Base-by-base conservation (phyloP, 1,140 invertebrate genomes). In the Bathynomus jamesi region DNA sequence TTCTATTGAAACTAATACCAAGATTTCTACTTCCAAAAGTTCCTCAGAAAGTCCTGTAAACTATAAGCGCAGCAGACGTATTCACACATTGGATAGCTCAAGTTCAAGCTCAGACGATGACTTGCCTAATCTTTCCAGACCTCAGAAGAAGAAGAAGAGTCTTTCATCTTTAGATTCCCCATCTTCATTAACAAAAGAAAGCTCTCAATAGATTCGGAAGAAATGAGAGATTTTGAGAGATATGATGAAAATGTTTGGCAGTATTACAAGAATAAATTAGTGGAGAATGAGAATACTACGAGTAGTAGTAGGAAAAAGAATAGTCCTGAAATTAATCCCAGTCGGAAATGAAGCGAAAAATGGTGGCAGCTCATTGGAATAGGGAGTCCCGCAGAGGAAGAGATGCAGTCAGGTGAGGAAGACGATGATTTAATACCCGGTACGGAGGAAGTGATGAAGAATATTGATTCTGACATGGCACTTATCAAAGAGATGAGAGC, bases 371-470 rank as follows among this genome's bases (percentile, higher is more conserved):
- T n/a, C n/a, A n/a, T n/a, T n/a, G n/a, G n/a, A n/a, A n/a, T n/a
- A n/a, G n/a, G n/a, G n/a, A n/a, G n/a, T n/a, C n/a, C n/a, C n/a
- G n/a, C n/a, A n/a, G n/a, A n/a, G n/a, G n/a, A n/a, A n/a, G n/a
- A n/a, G n/a, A n/a, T n/a, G n/a, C n/a, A n/a, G n/a, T n/a, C n/a
- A n/a, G n/a, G n/a, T n/a, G n/a, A n/a, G n/a, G n/a, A n/a, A 53
- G 67, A 69, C 17, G 67, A 69, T 21, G 67, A 69, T 60, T 21
- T 11, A n/a, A 69, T 69, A 24, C 67, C 67, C 29, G 40, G 67
- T 8, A 69, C 67, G 0, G 67, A 53, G 0, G 67, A 69, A 24
- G 67, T 69, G 3, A 17, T 69, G n/a, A 69, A 69, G 61, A 69
- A 69, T 24, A 61, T 69, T 28, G 67, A 27, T 8, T 40, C 53